phyloP scores from a whole-genome alignment of 2,113 vertebrate genomes.

The Oenanthe oenanthe region DNA sequence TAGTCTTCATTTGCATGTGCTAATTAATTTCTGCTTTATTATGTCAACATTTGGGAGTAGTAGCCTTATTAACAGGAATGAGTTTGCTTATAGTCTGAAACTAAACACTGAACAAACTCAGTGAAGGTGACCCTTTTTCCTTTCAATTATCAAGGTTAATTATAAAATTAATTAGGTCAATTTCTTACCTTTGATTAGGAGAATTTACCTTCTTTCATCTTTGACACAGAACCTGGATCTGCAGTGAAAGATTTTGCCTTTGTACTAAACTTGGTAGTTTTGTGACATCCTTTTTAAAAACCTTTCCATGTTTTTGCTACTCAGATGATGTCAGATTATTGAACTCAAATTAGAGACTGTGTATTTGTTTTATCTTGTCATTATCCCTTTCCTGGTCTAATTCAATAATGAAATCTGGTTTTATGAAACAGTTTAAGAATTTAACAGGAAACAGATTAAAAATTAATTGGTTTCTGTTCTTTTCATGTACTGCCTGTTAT shows the following conservation, averaged over 20 bases:
- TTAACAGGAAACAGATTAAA: not conserved
- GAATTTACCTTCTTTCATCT: constrained; percentile 28
- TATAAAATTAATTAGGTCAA: constrained; percentile 70
- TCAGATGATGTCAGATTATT: not conserved
- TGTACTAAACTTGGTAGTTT: not conserved
- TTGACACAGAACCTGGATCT: constrained; percentile 1
- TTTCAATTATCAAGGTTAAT: constrained; percentile 72
- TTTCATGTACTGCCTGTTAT: not conserved
- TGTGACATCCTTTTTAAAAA: not conserved
- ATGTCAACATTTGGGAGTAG: constrained; percentile 54
- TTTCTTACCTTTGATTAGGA: constrained; percentile 67
- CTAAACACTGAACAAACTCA: constrained; percentile 59
- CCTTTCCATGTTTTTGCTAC: not conserved
- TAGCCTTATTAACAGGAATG: constrained; percentile 55
- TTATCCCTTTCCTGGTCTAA: not conserved
- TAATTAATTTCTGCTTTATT: constrained; percentile 66
- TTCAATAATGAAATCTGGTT: not conserved
- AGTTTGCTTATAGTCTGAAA: constrained; percentile 59
- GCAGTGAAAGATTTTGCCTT: not conserved
- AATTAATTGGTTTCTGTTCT: not conserved
- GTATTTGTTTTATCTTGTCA: not conserved
- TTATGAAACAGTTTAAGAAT: not conserved
- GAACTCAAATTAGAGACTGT: not conserved
- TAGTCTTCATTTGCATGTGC: constrained; percentile 54
- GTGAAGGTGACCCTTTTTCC: constrained; percentile 58